phyloP scores from a whole-genome alignment of 1,140 invertebrate species.

The Chymomyza costata region DNA sequence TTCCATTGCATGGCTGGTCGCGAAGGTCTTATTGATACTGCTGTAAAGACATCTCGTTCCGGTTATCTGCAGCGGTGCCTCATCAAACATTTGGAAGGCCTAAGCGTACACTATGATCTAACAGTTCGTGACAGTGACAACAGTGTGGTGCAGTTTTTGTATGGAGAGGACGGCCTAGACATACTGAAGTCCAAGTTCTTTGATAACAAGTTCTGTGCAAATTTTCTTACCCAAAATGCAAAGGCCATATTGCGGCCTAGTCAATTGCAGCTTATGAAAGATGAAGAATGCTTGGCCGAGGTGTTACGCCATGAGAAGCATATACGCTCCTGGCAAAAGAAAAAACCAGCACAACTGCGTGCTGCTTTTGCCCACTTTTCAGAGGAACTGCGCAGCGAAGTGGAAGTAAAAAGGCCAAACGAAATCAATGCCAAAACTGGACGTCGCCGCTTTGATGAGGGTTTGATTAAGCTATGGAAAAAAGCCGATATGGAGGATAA shows the following conservation, averaged over 20 bases:
- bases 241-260: conserved; percentile 77
- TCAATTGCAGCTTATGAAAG: conserved; percentile 56
- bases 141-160: conserved; percentile 96
- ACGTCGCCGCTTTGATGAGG: conserved; percentile 66
- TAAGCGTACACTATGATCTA: conserved; percentile 92
- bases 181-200: conserved; percentile 91
- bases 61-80: conserved; percentile 98
- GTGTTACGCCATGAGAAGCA: conserved; percentile 78
- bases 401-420: conserved; percentile 54
- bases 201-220: conserved; percentile 82
- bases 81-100: conserved; percentile 97
- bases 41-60: conserved; percentile 95
- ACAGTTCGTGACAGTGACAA: conserved; percentile 97
- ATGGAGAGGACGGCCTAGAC: conserved; percentile 98
- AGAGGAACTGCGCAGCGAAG: conserved; percentile 57
- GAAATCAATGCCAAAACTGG: conserved; percentile 65
- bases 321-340: conserved; percentile 81
- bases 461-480: conserved; percentile 81
- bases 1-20: conserved; percentile 99
- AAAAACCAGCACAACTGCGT: conserved; percentile 71
- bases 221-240: conserved; percentile 88
- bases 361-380: conserved; percentile 69
- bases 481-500: conserved; percentile 78
- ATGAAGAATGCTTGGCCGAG: conserved; percentile 78
- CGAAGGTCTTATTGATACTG: conserved; percentile 92